A percentile compares a stretch with the other conserved stretches of the same genome.
phyloP scores from a whole-genome alignment of 2,888 invertebrate species.

The Aphrophora alni region DNA sequence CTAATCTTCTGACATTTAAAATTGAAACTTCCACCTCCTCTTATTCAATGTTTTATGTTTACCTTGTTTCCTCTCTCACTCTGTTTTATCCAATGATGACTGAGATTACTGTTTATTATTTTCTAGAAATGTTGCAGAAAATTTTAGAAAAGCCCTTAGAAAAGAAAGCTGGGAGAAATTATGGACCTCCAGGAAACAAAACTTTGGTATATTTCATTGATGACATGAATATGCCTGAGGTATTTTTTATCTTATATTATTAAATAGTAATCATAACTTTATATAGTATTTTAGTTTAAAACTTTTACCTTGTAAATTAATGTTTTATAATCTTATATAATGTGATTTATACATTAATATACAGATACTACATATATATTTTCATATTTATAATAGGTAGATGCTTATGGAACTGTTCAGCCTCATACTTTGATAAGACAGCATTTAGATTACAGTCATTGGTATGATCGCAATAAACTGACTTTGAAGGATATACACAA shows the following conservation, averaged over 20 bases:
- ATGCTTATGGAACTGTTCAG: conserved; percentile 91
- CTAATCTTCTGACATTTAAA: too few species aligned
- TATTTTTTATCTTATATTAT: conserved; percentile 23
- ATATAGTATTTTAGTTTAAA: too few species aligned
- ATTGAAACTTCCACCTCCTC: too few species aligned
- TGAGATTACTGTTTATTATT: too few species aligned
- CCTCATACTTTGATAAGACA: conserved; percentile 95
- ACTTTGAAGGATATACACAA: conserved; percentile 94
- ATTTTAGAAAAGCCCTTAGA: conserved; percentile 93
- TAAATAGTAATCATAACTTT: too few species aligned
- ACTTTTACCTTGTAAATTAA: neutral
- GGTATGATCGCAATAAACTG: conserved; percentile 91
- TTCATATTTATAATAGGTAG: too few species aligned
- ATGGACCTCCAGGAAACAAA: conserved; percentile 94
- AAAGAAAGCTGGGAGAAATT: conserved; percentile 95
- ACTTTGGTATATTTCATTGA: conserved; percentile 94
- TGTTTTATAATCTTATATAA: too few species aligned
- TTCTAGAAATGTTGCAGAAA: conserved; percentile 81
- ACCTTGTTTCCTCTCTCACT: too few species aligned
- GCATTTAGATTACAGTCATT: conserved; percentile 94
- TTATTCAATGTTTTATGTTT: too few species aligned
- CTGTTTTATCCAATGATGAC: too few species aligned
- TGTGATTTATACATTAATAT: too few species aligned
- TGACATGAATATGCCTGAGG: conserved; percentile 98
- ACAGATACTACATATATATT: too few species aligned